These are phyloP conservation scores for Romanomermis culicivorax DNA, from an alignment of 2,888 invertebrate species.

Conservation along the genomic window DNA sequence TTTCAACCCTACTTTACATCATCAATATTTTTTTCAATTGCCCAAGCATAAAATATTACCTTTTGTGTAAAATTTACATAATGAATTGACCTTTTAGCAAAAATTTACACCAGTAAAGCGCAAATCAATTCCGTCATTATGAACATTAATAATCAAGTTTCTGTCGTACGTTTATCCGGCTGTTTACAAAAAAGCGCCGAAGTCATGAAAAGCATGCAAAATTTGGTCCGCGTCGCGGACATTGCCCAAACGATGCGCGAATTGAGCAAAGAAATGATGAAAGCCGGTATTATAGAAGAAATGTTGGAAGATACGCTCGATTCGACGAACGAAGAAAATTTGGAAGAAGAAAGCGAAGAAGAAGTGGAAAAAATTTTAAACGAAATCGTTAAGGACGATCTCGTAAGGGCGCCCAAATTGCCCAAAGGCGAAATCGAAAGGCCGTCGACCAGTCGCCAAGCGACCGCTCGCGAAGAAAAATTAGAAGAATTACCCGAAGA, in stretches of 20 bases:
- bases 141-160: slow-evolving; percentile 94
- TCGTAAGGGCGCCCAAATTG: slow-evolving; percentile 9
- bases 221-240: slow-evolving; percentile 67
- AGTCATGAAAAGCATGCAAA: slow-evolving; percentile 95
- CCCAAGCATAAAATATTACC: too few species aligned
- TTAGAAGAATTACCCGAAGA: slow-evolving; percentile 19
- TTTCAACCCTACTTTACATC: too few species aligned
- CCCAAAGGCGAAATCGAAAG: not conserved
- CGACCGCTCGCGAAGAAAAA: slow-evolving; percentile 16
- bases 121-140: slow-evolving; percentile 84
- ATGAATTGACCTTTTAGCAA: too few species aligned
- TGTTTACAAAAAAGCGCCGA: slow-evolving; percentile 81
- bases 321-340: slow-evolving; percentile 66
- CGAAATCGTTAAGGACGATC: slow-evolving; percentile 30
- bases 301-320: slow-evolving; percentile 97
- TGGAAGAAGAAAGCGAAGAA: slow-evolving; percentile 82
- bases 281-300: slow-evolving; percentile 92
- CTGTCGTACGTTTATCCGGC: slow-evolving; percentile 78
- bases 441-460: slow-evolving; percentile 11
- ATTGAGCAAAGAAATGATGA: slow-evolving; percentile 96
- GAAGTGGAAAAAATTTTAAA: slow-evolving; percentile 63
- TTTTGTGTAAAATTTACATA: too few species aligned
- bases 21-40: too few species aligned
- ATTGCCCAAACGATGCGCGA: slow-evolving; percentile 88
- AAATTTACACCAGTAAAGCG: slow-evolving; percentile 85